Evolutionary conservation across 2,797 vertebrate genomes (phyloP).

Genomic region (Notolabrus celidotus): DNA sequence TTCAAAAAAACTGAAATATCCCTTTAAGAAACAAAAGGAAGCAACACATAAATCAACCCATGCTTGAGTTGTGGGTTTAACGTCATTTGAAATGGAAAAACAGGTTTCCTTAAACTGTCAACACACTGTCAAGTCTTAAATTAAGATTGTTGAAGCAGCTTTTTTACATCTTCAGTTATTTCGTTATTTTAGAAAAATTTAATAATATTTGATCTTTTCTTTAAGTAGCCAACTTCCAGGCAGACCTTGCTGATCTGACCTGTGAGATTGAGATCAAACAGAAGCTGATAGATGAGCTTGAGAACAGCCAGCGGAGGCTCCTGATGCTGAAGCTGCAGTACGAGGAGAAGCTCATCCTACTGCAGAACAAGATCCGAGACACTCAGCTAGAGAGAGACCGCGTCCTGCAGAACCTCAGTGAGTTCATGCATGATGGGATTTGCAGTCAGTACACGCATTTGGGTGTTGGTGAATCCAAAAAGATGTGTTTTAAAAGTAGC

Average conservation of each 20-base stretch:
- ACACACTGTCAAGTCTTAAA: not conserved
- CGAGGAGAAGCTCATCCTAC: constrained; percentile 95
- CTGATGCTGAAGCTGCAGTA: constrained; percentile 97
- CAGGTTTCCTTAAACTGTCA: not conserved
- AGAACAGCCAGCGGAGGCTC: constrained; percentile 96
- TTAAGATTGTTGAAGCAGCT: not conserved
- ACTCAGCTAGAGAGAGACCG: constrained; percentile 97
- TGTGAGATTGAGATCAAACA: constrained; percentile 99
- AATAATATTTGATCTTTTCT: not conserved
- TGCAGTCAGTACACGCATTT: not conserved
- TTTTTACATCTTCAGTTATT: not conserved
- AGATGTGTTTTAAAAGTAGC: not conserved
- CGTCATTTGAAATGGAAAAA: not conserved
- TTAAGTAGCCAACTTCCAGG: constrained; percentile 90
- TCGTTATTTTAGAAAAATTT: not conserved
- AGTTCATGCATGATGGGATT: constrained; percentile 65
- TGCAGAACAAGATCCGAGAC: constrained; percentile 98
- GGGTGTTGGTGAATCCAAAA: not conserved
- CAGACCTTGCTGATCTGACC: constrained; percentile 94
- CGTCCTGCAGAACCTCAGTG: constrained; percentile 97
- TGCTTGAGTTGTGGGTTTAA: not conserved
- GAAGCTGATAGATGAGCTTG: constrained; percentile 97
- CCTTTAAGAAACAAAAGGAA: constrained; percentile 1
- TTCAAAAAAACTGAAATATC: too few relatives aligned
- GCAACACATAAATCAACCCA: not conserved